These are phyloP conservation scores for Melierax canorus DNA, from an alignment of 2,113 vertebrate species.

Conservation along the genomic window DNA sequence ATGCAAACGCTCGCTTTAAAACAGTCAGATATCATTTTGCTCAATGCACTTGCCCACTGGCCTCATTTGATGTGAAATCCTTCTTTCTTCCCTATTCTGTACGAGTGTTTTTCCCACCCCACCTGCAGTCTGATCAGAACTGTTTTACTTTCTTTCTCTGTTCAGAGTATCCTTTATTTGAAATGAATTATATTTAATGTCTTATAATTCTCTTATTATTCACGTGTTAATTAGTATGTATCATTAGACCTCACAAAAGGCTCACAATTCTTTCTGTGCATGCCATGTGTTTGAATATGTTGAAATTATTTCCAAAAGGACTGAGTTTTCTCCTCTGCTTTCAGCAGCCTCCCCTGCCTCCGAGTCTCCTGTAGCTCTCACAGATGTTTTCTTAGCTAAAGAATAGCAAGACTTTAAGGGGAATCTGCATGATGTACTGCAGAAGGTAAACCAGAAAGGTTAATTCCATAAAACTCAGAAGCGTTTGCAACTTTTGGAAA, in stretches of 20 bases:
- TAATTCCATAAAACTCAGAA: not conserved
- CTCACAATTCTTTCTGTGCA: not conserved
- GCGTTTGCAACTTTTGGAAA: not conserved
- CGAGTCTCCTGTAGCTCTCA: not conserved
- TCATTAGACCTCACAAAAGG: not conserved
- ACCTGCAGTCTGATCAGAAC: not conserved
- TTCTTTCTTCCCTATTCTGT: not conserved
- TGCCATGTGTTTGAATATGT: not conserved
- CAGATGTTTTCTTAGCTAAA: not conserved
- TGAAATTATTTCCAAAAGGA: not conserved
- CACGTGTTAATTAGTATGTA: slow-evolving; percentile 23
- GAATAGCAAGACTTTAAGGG: not conserved
- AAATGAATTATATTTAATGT: slow-evolving; percentile 41
- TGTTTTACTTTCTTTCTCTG: not conserved
- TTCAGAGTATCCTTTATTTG: slow-evolving; percentile 11
- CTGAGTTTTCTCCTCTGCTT: not conserved
- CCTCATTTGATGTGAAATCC: not conserved
- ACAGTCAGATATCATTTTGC: not conserved
- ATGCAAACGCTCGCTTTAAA: not conserved
- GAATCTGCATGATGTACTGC: not conserved
- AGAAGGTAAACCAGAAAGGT: not conserved
- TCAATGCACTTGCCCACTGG: not conserved
- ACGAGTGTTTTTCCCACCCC: not conserved
- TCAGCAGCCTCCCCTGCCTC: not conserved
- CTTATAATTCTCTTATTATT: slow-evolving; percentile 18